Base-by-base conservation (phyloP, 1,140 invertebrate species). In the Zaprionus taronus region DNA sequence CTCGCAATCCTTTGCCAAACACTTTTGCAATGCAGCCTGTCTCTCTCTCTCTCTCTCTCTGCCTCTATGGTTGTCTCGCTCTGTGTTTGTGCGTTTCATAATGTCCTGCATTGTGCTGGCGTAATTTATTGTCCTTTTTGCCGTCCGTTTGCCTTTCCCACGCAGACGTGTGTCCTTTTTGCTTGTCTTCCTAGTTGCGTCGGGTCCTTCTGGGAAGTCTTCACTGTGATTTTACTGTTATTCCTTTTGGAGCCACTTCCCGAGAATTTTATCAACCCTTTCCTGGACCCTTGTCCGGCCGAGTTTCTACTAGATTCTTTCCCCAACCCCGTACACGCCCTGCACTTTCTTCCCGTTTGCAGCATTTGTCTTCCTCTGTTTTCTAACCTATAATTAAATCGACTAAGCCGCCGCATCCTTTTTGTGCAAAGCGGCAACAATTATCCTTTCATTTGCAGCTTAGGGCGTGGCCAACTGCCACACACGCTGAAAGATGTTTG, bases 101-200 rank as follows among this genome's bases (percentile, higher is more conserved):
- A 84, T 81, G 84, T 84, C 72, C 67, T 71, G 74, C 75, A 89
- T 89, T 87, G 84, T 87, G 63, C 73, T 49, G 64, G 66, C 41
- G 80, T 87, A 76, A 87, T 89, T 87, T 87, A 87, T 87, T 76
- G 68, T 80, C 47, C 61, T 80, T 80, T 80, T 78, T 49, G 49
- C 31, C 41, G n/a, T 47, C 67, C 72, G 73, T 87, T 87, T 87
- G 56, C 68, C 73, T 83, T 87, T 89, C 84, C 84, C 84, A 87
- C 83, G 78, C 83, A 80, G 66, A 20, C 38, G 51, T 47, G 41
- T 49, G 56, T 60, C 56, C 44, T 65, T 58, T 64, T 58, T 53
- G 56, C 56, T 58, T 38, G 38, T 63, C 49, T 41, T 77, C 49
- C 17, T 6, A 38, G 26, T 51, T 63, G n/a, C 44, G 31, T 44